Base-by-base conservation (phyloP, 2,797 vertebrate genomes). In the Momotus momota region DNA sequence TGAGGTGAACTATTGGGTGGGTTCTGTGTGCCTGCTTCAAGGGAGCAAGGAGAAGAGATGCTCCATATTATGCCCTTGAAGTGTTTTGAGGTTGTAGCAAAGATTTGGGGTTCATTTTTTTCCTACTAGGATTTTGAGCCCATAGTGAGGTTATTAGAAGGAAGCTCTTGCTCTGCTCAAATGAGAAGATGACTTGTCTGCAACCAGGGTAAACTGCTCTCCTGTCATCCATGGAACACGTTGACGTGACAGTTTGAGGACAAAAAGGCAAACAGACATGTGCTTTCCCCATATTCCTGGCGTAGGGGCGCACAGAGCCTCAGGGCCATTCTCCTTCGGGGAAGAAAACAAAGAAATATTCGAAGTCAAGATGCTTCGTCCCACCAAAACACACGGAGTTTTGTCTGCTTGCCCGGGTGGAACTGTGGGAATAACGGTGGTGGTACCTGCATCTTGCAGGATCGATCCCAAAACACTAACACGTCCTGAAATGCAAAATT, bases 371-470 rank as follows among this genome's bases (percentile, higher is more conserved):
- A 2, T 5, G 23, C 35, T 6, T 12, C 41, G 11, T 22, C 72
- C 48, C 29, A 3, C 25, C 12, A 1, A 5, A 8, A 0, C 1
- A 0, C 7, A 10, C 29, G 1, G 27, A 18, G 51, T 6, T 1
- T 10, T 18, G 12, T 12, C 60, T 26, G 48, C 60, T 69, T 60
- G 4, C 43, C 62, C 58, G 71, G 35, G 6, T 27, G 52, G 60
- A 58, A 26, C 35, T 18, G 0, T 58, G 81, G 57, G 23, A 45
- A 14, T 25, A 10, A 11, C 1, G 11, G 5, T 19, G 51, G 3
- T 3, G 17, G 25, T 14, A 4, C 33, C 60, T 1, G 1, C 29
- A 7, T 21, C 73, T 25, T 60, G 71, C 49, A 65, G 60, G 45
- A 38, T 57, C 81, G 8, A 17, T 64, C 73, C 69, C 1, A 1